These are phyloP conservation scores for Calyptommatus sinebrachiatus DNA, from an alignment of 2,113 vertebrate species.

Conservation along the genomic window DNA sequence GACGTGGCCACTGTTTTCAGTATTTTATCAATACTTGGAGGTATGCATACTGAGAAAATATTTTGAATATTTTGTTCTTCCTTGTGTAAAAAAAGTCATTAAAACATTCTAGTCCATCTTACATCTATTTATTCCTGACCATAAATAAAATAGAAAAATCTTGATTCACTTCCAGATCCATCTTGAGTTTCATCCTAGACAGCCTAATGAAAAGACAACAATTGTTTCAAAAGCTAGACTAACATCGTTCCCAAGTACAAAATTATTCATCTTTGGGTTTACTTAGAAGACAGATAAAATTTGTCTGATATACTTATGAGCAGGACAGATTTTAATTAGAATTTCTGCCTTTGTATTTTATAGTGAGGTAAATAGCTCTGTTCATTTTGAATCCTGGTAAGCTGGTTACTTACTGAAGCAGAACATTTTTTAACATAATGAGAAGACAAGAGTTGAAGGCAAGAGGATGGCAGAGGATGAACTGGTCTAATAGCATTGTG, in stretches of 20 bases:
- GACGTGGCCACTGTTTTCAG: conserved; percentile 92
- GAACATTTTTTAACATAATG: too few relatives aligned
- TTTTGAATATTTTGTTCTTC: background rate
- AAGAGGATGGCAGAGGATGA: too few relatives aligned
- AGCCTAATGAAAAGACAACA: background rate
- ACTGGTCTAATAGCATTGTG: too few relatives aligned
- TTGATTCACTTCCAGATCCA: background rate
- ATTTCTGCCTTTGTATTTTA: background rate
- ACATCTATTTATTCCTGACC: background rate
- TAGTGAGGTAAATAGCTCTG: background rate
- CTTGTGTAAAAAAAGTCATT: too few relatives aligned
- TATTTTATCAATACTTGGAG: conserved; percentile 94
- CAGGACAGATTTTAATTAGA: background rate
- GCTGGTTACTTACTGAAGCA: background rate
- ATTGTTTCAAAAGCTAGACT: too few relatives aligned
- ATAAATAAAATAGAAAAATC: background rate
- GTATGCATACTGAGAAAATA: conserved; percentile 61
- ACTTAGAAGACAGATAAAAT: background rate
- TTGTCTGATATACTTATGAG: background rate
- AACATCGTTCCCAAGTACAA: background rate
- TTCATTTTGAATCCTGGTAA: background rate
- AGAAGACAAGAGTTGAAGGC: too few relatives aligned
- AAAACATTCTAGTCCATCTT: background rate
- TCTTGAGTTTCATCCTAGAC: background rate
- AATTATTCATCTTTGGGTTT: background rate